Evolutionary conservation across 2,888 invertebrate genomes (phyloP), one percentile per base, ranked within the genome.

Genomic region (Caenorhabditis drosophilae): DNA sequence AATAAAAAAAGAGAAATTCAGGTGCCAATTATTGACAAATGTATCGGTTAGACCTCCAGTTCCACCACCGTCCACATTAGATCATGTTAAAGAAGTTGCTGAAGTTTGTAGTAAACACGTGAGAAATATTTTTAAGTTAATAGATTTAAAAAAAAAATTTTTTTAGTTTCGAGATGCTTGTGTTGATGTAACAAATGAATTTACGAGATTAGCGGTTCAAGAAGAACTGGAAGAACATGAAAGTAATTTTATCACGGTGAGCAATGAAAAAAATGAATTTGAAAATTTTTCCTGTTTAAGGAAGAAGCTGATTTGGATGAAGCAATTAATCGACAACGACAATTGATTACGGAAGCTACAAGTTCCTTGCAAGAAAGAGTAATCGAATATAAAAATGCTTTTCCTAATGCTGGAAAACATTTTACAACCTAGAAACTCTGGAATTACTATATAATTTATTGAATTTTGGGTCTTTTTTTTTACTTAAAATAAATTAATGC

Each of bases 51-150:
- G 51, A n/a, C 46, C 62, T 7, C 68, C 69, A 11, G 56, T 67
- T 23, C 73, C 69, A 16, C 68, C 69, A 7, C 73, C 71, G 16
- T 72, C 76, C 2, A 67, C 75, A 1, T 42, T 57, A 2, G 77
- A 76, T 23, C 79, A 80, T 54, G 76, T 78, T 26, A 80, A 80
- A 53, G 80, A 80, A 45, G 67, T 72, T 0, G 76, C 79, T 2
- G 80, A 77, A 38, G 71, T 74, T 16, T 70, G 69, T 36, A 67
- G 70, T 38, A 73, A 75, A 27, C 63, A 69, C 53, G 75, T 73
- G 16, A 42, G n/a, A n/a, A n/a, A 67, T 45, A 23, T 25, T 51
- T 16, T 51, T 25, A 4, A n/a, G 11, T 16, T 11, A 23, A 4
- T 20, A 35, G 20, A n/a, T 15, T n/a, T 36, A 16, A 35, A 36